These are phyloP conservation scores for Hyles vespertilio DNA, from an alignment of 1,140 invertebrate genomes.

Conservation along the genomic window DNA sequence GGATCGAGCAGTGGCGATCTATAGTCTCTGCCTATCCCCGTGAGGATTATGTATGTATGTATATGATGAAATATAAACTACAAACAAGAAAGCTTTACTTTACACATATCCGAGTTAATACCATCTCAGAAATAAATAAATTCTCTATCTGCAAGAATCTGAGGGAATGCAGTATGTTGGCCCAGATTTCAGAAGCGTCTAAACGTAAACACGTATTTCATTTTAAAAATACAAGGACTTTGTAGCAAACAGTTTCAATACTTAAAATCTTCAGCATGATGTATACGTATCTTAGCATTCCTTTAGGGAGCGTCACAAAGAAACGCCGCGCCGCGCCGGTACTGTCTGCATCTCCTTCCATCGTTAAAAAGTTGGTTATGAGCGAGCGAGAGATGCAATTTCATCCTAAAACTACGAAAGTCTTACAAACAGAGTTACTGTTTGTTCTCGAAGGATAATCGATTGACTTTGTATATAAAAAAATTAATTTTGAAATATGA, in stretches of 20 bases:
- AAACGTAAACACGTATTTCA: not conserved
- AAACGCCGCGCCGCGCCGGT: slow-evolving; percentile 19
- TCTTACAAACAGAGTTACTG: not conserved
- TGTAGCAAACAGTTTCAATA: slow-evolving; percentile 16
- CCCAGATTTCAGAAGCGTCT: too few species aligned
- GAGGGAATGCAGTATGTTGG: too few species aligned
- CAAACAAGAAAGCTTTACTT: too few species aligned
- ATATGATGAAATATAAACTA: too few species aligned
- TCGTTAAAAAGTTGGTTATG: not conserved
- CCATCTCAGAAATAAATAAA: too few species aligned
- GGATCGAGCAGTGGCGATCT: too few species aligned
- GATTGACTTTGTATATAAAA: too few species aligned
- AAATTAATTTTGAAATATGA: too few species aligned
- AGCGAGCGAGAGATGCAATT: slow-evolving; percentile 6
- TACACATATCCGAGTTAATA: too few species aligned
- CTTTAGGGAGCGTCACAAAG: slow-evolving; percentile 20
- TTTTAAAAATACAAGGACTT: slow-evolving; percentile 7
- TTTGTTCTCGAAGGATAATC: not conserved
- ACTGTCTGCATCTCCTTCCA: slow-evolving; percentile 12
- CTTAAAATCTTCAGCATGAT: slow-evolving; percentile 23
- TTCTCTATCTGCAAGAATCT: too few species aligned
- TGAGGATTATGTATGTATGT: too few species aligned
- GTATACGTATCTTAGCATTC: slow-evolving; percentile 34
- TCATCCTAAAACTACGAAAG: slow-evolving; percentile 2
- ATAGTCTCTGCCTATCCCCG: too few species aligned